These are phyloP conservation scores for Lanius collurio DNA, from an alignment of 2,113 vertebrate genomes.

Conservation along the genomic window DNA sequence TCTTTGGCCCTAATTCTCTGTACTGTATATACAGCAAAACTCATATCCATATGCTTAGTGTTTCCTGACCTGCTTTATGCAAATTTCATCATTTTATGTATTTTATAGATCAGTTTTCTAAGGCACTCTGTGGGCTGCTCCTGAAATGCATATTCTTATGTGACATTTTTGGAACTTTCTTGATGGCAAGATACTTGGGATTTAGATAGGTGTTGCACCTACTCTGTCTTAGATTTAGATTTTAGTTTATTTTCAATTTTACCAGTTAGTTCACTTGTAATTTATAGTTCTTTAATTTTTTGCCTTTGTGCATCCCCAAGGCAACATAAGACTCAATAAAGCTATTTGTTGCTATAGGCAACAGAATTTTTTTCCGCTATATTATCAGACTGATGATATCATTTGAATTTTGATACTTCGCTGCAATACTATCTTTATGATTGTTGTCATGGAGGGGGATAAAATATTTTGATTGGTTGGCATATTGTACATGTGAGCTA, in stretches of 20 bases:
- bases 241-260: not conserved
- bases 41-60: not conserved
- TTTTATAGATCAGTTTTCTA: not conserved
- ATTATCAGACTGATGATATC: not conserved
- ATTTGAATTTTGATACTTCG: constrained; percentile 38
- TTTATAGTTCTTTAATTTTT: constrained; percentile 14
- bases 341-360: constrained; percentile 7
- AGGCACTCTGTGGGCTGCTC: not conserved
- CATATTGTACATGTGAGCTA: not conserved
- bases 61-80: not conserved
- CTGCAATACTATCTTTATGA: not conserved
- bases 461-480: constrained; percentile 52
- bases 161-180: not conserved
- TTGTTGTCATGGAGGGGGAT: not conserved
- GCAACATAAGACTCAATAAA: not conserved
- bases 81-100: not conserved
- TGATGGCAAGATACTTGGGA: not conserved
- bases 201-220: not conserved
- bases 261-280: not conserved
- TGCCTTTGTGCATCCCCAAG: not conserved
- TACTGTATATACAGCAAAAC: not conserved
- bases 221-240: not conserved
- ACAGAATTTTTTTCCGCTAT: constrained; percentile 19
- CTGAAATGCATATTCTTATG: not conserved
- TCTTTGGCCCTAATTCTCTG: not conserved